Evolutionary conservation across 2,888 invertebrate species (phyloP).

Genomic region (Antheraea yamamai): DNA sequence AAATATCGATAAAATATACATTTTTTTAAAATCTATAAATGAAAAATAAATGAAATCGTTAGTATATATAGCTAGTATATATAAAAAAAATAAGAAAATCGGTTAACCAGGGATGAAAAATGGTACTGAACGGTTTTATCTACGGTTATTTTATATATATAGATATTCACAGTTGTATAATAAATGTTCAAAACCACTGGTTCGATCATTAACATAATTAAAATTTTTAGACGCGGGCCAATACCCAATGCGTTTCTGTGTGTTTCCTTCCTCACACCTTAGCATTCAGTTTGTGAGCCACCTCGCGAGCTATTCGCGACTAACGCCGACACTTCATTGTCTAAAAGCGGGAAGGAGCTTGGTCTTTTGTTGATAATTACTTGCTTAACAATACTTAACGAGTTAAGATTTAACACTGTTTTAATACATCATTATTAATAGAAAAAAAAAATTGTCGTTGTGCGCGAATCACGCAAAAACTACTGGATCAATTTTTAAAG

Average conservation of each 20-base stretch:
- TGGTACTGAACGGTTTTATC: too few species aligned
- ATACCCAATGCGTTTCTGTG: conserved; percentile 35
- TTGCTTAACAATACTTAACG: conserved; percentile 36
- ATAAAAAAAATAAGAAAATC: too few species aligned
- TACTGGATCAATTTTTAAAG: too few species aligned
- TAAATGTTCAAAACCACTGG: not conserved
- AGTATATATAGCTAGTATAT: too few species aligned
- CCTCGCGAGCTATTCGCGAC: conserved; percentile 66
- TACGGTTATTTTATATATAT: too few species aligned
- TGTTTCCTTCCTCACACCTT: conserved; percentile 58
- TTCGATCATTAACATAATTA: not conserved
- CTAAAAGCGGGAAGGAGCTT: conserved; percentile 29
- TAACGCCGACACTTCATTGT: conserved; percentile 58
- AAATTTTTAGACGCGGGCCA: not conserved
- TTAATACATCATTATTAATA: not conserved
- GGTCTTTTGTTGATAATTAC: conserved; percentile 48
- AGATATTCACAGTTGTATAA: not conserved
- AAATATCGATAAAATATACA: too few species aligned
- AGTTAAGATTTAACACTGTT: conserved; percentile 1
- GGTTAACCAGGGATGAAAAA: too few species aligned
- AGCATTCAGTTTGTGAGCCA: conserved; percentile 68
- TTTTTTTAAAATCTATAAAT: too few species aligned
- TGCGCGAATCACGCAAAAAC: too few species aligned
- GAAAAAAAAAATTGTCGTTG: too few species aligned
- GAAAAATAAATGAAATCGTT: too few species aligned